Percentiles rank a stretch among this genome's conserved stretches.
These are phyloP conservation scores for Dromas ardeola DNA, from an alignment of 2,113 vertebrate genomes.

Conservation along the genomic window DNA sequence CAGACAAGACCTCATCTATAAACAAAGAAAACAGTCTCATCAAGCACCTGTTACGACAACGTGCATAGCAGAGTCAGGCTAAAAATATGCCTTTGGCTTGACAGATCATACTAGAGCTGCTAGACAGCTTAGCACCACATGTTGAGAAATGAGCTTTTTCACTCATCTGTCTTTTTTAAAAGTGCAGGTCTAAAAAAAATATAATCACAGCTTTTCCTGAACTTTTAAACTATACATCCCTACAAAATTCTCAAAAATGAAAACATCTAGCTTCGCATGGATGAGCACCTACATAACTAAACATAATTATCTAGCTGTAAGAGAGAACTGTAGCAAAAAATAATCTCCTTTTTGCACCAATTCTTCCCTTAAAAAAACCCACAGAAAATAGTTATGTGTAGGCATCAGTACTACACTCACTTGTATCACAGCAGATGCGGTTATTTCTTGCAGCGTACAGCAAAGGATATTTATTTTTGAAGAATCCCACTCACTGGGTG, in stretches of 20 bases:
- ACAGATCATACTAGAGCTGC: background rate
- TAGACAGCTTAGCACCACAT: background rate
- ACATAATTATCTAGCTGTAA: background rate
- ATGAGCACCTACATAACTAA: background rate
- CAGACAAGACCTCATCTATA: conserved; percentile 90
- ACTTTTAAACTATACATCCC: background rate
- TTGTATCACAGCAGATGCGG: background rate
- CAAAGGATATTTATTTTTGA: background rate
- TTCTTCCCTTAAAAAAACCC: background rate
- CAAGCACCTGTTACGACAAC: background rate
- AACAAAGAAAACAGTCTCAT: background rate
- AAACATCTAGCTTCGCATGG: background rate
- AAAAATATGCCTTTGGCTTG: background rate
- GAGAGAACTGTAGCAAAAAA: background rate
- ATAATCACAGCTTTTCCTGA: background rate
- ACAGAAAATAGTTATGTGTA: background rate
- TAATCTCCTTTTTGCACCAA: background rate
- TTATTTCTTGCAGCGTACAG: background rate
- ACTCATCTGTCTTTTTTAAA: background rate
- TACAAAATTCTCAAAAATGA: background rate
- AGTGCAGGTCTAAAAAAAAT: background rate
- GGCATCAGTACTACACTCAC: background rate
- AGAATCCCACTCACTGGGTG: background rate
- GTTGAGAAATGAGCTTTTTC: background rate
- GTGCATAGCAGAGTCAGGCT: background rate